These are phyloP conservation scores for Zaprionus nigranus DNA, from an alignment of 1,140 invertebrate genomes.

Conservation along the genomic window DNA sequence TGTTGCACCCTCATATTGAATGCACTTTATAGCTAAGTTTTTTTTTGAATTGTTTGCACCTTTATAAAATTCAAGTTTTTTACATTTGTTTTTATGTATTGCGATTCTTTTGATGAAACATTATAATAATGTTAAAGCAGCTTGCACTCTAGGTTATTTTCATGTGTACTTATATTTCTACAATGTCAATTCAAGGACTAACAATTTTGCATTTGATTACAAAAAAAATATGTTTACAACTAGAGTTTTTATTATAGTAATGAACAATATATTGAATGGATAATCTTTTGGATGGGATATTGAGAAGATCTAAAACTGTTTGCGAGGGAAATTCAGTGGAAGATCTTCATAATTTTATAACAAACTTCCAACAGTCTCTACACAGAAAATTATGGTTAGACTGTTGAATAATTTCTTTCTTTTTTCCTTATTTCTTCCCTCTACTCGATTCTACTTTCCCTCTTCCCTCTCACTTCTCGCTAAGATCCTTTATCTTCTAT, in stretches of 20 bases:
- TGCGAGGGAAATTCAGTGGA: too few relatives aligned
- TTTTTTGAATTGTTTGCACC: slow-evolving; percentile 45
- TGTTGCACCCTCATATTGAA: background rate
- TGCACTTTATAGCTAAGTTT: slow-evolving; percentile 26
- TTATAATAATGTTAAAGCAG: background rate
- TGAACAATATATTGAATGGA: background rate
- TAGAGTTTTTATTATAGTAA: background rate
- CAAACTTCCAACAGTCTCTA: too few relatives aligned
- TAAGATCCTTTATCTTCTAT: background rate
- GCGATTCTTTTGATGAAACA: background rate
- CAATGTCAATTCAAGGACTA: background rate
- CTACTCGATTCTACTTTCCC: background rate
- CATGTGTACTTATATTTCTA: slow-evolving; percentile 6
- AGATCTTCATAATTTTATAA: too few relatives aligned
- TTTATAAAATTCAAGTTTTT: slow-evolving; percentile 46
- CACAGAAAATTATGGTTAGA: too few relatives aligned
- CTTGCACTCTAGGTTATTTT: background rate
- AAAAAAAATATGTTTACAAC: background rate
- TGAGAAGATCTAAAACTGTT: background rate
- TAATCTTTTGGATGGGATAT: background rate
- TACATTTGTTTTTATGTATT: slow-evolving; percentile 42
- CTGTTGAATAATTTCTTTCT: too few relatives aligned
- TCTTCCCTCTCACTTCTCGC: background rate
- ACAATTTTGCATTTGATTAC: slow-evolving; percentile 1
- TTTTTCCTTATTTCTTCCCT: background rate